Base-by-base conservation (phyloP, 2,888 invertebrate species). In the Lepidochitona cinerea region DNA sequence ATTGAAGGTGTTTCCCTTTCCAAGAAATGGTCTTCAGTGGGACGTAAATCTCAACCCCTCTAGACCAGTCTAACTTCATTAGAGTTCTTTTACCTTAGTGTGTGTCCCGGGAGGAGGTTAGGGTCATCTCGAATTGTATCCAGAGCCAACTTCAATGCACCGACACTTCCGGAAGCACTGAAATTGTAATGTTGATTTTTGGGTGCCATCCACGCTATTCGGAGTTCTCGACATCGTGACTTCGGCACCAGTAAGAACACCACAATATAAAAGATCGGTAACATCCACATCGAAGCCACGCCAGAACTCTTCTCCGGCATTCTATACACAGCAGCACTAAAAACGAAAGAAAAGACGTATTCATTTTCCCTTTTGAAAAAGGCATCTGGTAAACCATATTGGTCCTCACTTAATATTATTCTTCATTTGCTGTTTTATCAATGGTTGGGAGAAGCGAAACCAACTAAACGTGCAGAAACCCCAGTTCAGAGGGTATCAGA, bases 141-240 rank as follows among this genome's bases (percentile, higher is more conserved):
- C 0, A 87, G 71, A 0, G 86, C 86, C 37, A 84, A 75, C 70
- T 84, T 85, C 18, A 87, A 70, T 0, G 83, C 84, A 33, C 83
- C 84, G 7, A 84, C 84, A 66, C 84, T 86, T 0, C 83, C 82
- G 4, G 78, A 79, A 0, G 86, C 86, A 70, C 85, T 86, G 36
- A 85, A 81, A 33, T 80, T 83, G 64, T 85, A 80, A 71, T 79
- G 82, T 74, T 83, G 83, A 36, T 79, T 77, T 64, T 80, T 71
- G 6, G 87, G 87, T 5, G 86, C 87, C 75, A 87, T 76, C 86
- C 86, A 87, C 0, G 86, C 87, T 49, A 87, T 83, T n/a, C 86
- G 79, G 64, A 86, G 81, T 71, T 86, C 84, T 26, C 59, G 59
- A 26, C 59, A 18, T 59, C 29, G 29, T 18, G 12, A 14, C 29